phyloP scores from a whole-genome alignment of 2,113 vertebrate species.

The Jaculus jaculus region DNA sequence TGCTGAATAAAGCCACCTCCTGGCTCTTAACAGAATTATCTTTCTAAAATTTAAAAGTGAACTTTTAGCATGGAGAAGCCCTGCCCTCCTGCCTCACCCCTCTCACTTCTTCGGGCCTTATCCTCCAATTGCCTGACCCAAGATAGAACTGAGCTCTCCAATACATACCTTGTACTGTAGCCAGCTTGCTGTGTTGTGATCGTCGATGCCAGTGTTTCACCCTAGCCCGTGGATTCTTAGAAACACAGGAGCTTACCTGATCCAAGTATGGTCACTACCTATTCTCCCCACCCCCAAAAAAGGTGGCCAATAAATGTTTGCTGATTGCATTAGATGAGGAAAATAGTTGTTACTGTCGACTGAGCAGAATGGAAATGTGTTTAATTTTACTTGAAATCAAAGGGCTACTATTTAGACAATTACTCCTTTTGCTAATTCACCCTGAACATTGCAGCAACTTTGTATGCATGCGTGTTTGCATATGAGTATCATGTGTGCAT shows the following conservation, averaged over 20 bases:
- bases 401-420: background rate
- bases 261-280: background rate
- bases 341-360: background rate
- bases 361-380: background rate
- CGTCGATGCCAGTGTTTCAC: background rate
- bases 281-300: too few species aligned
- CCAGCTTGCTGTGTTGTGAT: background rate
- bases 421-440: conserved; percentile 13
- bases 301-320: conserved; percentile 6
- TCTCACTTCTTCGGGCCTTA: background rate
- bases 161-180: background rate
- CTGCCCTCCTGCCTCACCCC: background rate
- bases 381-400: background rate
- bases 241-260: background rate
- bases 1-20: background rate
- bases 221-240: conserved; percentile 10
- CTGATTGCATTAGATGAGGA: background rate
- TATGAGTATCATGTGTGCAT: too few species aligned
- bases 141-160: background rate
- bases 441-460: background rate
- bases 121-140: background rate
- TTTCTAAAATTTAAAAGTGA: conserved; percentile 6
- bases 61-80: background rate
- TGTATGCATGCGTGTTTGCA: too few species aligned
- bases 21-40: background rate